Percentiles rank a stretch among this genome's conserved stretches.
These are phyloP conservation scores for Meteorus colon DNA, from an alignment of 2,888 invertebrate species.

Conservation along the genomic window DNA sequence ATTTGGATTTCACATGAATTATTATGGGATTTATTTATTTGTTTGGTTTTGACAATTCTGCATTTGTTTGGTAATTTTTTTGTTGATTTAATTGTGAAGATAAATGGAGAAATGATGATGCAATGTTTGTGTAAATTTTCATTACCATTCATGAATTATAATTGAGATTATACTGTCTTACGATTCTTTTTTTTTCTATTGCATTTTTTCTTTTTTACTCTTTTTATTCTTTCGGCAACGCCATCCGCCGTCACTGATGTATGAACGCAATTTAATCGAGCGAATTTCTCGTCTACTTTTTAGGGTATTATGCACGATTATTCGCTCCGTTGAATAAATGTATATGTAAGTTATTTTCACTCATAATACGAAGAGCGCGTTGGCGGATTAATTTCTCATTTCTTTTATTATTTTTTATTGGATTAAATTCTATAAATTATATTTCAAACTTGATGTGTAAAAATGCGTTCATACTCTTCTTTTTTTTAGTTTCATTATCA, in stretches of 20 bases:
- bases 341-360: constrained; percentile 25
- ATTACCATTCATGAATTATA: not conserved
- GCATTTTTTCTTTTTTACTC: not conserved
- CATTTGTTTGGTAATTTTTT: no score
- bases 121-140: not conserved
- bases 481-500: not conserved
- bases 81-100: not conserved
- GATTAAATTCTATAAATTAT: constrained; percentile 12
- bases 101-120: not conserved
- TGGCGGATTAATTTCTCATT: constrained; percentile 2
- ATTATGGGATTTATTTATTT: no score
- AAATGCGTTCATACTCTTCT: not conserved
- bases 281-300: constrained; percentile 23
- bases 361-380: not conserved
- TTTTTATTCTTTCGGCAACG: constrained; percentile 3
- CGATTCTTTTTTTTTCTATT: not conserved
- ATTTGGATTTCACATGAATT: no score
- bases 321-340: constrained; percentile 28
- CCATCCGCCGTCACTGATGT: not conserved
- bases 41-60: no score
- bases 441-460: not conserved
- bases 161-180: not conserved
- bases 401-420: not conserved
- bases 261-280: constrained; percentile 40
- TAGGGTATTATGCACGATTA: constrained; percentile 13